Evolutionary conservation across 2,888 invertebrate genomes (phyloP).

Genomic region (Asteroscopus sphinx): DNA sequence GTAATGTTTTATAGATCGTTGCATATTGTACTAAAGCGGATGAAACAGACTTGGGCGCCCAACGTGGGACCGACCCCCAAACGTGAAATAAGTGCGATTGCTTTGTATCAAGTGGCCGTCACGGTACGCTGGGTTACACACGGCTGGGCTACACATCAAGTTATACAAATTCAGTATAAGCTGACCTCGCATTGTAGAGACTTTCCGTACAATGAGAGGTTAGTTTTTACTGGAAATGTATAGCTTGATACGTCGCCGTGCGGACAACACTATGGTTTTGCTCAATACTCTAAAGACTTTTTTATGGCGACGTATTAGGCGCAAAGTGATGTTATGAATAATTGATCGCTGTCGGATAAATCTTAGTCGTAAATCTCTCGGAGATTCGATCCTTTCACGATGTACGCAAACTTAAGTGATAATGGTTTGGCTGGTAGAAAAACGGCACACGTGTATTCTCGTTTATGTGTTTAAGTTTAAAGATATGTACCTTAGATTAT

Average conservation of each 20-base stretch:
- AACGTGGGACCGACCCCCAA: constrained; percentile 59
- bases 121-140: constrained; percentile 36
- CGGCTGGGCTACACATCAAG: too few species aligned
- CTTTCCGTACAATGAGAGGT: too few species aligned
- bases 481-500: too few species aligned
- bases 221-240: too few species aligned
- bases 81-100: constrained; percentile 73
- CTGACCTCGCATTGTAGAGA: too few species aligned
- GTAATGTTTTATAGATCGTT: constrained; percentile 75
- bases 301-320: constrained; percentile 11
- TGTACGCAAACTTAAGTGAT: constrained; percentile 7
- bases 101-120: constrained; percentile 72
- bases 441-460: neutral
- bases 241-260: too few species aligned
- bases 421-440: constrained; percentile 1
- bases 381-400: constrained; percentile 17
- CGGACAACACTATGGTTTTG: constrained; percentile 42
- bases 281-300: constrained; percentile 35
- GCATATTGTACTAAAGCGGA: constrained; percentile 64
- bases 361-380: constrained; percentile 37
- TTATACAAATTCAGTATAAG: too few species aligned
- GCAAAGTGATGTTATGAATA: constrained; percentile 38
- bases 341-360: constrained; percentile 35
- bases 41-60: constrained; percentile 54
- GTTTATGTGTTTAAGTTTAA: too few species aligned